Evolutionary conservation across 2,797 vertebrate genomes (phyloP), one percentile per base, ranked within the genome.

Genomic region (Cynodonichthys magdalenae): DNA sequence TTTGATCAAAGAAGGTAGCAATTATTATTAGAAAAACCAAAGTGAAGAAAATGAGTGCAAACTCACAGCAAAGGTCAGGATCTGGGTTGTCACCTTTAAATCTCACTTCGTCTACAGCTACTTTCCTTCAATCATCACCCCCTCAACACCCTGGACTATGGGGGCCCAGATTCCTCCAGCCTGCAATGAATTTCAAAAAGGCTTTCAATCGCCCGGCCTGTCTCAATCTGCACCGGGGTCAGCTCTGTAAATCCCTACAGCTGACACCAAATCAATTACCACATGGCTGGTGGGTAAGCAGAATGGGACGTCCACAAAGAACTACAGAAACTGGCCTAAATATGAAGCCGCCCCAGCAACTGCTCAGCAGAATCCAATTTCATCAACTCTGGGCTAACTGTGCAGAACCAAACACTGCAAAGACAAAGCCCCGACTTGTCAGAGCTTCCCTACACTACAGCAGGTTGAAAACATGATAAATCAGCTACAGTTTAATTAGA

Each of bases 261-360:
- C 72, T 89, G 90, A 91, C 88, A 92, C 75, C 79, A 86, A 89
- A 92, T 91, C 90, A 90, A 92, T 92, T 81, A 87, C 82, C 39
- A 41, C 79, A 67, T 59, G 81, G 78, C 86, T 77, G 72, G 75
- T 80, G 77, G 80, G 77, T 88, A 87, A 87, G 90, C 86, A 90
- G 79, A 90, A 86, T 59, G 85, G 82, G 82, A 82, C 75, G 55
- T 78, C 80, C 78, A 79, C 67, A 76, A 81, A 85, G 78, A 77
- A 71, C 67, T 66, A 73, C 62, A 75, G 80, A 87, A 86, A 85
- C 36, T 11, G 60, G 76, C 78, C 81, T 80, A 86, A 84, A 87
- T 81, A 80, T 79, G 83, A 84, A 84, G 77, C 68, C 53, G 3
- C 12, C 27, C 59, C 49, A 61, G 69, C 66, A 44, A 0, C 34